These are phyloP conservation scores for Cylloceria caligata DNA, from an alignment of 2,888 invertebrate genomes.

Conservation along the genomic window DNA sequence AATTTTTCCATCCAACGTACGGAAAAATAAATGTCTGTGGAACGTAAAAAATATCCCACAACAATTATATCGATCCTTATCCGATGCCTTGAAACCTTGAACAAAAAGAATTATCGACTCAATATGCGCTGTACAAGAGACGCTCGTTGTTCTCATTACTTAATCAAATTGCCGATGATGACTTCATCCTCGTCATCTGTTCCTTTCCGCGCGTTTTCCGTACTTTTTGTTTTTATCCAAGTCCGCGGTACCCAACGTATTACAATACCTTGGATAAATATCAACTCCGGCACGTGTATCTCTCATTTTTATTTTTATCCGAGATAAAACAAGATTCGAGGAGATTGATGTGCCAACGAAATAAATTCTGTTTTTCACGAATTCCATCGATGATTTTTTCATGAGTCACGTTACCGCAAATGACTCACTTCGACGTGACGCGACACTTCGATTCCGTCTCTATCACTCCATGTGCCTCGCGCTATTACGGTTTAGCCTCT, in stretches of 20 bases:
- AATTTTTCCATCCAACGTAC: constrained; percentile 49
- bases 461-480: neutral
- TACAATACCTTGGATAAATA: neutral
- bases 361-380: constrained; percentile 69
- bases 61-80: constrained; percentile 31
- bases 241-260: neutral
- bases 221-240: neutral
- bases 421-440: constrained; percentile 70
- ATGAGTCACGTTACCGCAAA: constrained; percentile 71
- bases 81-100: constrained; percentile 54
- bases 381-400: constrained; percentile 72
- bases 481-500: neutral
- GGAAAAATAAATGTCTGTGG: constrained; percentile 45
- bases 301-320: constrained; percentile 1
- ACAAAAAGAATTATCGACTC: constrained; percentile 66
- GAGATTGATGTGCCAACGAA: constrained; percentile 22
- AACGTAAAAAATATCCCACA: constrained; percentile 15
- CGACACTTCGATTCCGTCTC: constrained; percentile 51
- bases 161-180: constrained; percentile 72
- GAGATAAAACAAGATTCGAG: constrained; percentile 26
- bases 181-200: constrained; percentile 69
- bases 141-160: constrained; percentile 67
- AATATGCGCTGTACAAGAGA: constrained; percentile 24
- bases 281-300: neutral
- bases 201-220: constrained; percentile 52